Base-by-base conservation (phyloP, 2,888 invertebrate species). In the Thyatira batis region DNA sequence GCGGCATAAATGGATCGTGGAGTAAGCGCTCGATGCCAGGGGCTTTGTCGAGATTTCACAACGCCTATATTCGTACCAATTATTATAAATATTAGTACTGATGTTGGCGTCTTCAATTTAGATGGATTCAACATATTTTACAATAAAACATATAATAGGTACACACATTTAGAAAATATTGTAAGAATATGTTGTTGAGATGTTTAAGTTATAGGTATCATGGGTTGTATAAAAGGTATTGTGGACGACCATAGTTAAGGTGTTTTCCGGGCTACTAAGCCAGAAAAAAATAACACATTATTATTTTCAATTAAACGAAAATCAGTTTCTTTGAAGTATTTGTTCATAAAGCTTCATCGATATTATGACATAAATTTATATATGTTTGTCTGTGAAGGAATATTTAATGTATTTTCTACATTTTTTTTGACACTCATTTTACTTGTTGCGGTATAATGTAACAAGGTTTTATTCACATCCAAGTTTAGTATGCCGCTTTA, bases 1-100 rank as follows among this genome's bases (percentile, higher is more conserved):
- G 70, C 70, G 73, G 75, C 66, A 78, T 77, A 78, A 80, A 82
- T 74, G 71, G 76, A 79, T 77, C 68, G 67, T 66, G 55, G 51
- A 61, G 63, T 52, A 61, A 67, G 65, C 60, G 64, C 56, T 63
- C 64, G 58, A 60, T 63, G 65, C 65, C 57, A 23, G 57, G 52
- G 57, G 71, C 65, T 75, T 74, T 71, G 69, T 67, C 55, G 63
- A 67, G 67, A 69, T 69, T 68, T 67, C 57, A 59, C 65, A 56
- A 58, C 57, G 50, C 44, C 59, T 55, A 60, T 58, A 57, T 48
- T 51, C 52, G 44, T 50, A 60, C 59, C 63, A 68, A 67, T 73
- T 68, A 66, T 67, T 69, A 67, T 62, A 67, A 67, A 69, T 58
- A 67, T 58, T 52, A 54, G 48, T 43, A 55, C 11, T 2, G 21